A percentile compares a stretch with the other conserved stretches of the same genome.
These are phyloP conservation scores for Diachasmimorpha longicaudata DNA, from an alignment of 1,140 invertebrate genomes.

Conservation along the genomic window DNA sequence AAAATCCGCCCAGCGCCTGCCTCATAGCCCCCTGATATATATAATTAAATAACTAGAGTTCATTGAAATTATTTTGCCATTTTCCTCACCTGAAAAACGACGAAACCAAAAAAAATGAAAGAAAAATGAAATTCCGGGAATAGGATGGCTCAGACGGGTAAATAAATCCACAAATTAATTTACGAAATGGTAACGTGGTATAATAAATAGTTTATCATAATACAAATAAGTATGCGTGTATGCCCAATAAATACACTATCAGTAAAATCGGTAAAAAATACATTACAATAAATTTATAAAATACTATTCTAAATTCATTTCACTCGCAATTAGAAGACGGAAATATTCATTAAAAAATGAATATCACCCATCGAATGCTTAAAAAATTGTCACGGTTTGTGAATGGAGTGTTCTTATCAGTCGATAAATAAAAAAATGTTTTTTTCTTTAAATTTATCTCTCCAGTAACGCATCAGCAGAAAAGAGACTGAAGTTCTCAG, in stretches of 20 bases:
- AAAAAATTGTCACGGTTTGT: neutral
- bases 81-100: neutral
- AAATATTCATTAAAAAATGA: neutral
- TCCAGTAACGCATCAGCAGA: no score
- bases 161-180: slow-evolving; percentile 47
- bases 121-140: slow-evolving; percentile 34
- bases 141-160: slow-evolving; percentile 40
- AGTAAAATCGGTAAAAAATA: slow-evolving; percentile 33
- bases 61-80: neutral
- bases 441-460: neutral
- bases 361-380: neutral
- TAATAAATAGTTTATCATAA: slow-evolving; percentile 52
- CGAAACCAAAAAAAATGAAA: slow-evolving; percentile 22
- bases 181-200: slow-evolving; percentile 54
- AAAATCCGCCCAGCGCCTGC: neutral
- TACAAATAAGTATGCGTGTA: slow-evolving; percentile 37
- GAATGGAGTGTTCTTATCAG: neutral
- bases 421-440: neutral
- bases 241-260: slow-evolving; percentile 48
- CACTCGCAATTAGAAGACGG: neutral
- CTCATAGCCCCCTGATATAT: slow-evolving; percentile 31
- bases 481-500: neutral
- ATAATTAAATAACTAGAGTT: slow-evolving; percentile 25
- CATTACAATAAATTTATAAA: neutral
- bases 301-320: neutral